Conservation (phyloP, 1,140 invertebrate species). For the Yoshiicerus persimilis region DNA sequence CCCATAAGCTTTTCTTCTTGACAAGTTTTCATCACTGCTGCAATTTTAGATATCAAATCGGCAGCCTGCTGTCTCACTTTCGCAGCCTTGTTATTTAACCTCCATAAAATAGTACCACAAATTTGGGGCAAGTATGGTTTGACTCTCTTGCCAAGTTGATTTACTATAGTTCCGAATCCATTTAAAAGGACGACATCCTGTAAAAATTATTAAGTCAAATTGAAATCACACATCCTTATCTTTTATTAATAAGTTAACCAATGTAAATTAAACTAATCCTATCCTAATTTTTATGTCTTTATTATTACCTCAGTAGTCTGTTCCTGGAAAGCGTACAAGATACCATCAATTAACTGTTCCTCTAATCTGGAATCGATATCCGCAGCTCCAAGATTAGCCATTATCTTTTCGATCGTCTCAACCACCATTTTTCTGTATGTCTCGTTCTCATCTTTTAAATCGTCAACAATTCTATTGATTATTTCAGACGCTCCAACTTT, state of each 20-base stretch:
- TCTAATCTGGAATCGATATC: constrained; percentile 84
- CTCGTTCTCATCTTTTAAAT: constrained; percentile 99
- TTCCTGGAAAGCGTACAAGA: constrained; percentile 99
- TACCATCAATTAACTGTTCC: constrained; percentile 98
- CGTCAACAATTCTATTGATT: constrained; percentile 96
- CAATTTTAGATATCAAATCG: constrained; percentile 96
- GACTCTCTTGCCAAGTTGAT: constrained; percentile 93
- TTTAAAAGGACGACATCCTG: constrained; percentile 99
- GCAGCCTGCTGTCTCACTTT: constrained; percentile 99
- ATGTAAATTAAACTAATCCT: neutral
- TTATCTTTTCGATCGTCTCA: constrained; percentile 99
- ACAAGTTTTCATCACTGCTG: constrained; percentile 99
- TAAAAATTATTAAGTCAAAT: too few relatives aligned
- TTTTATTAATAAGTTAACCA: too few relatives aligned
- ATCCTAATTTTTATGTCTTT: neutral
- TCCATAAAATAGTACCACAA: constrained; percentile 98
- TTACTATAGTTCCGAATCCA: constrained; percentile 98
- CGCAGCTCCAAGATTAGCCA: constrained; percentile 89
- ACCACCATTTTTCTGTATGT: constrained; percentile 99
- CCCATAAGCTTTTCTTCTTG: constrained; percentile 99
- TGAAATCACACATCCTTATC: too few relatives aligned
- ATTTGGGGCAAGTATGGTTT: constrained; percentile 99
- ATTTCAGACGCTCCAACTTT: constrained; percentile 99
- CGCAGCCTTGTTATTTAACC: constrained; percentile 98
- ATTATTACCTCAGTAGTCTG: constrained; percentile 88